A percentile compares a stretch with the other conserved stretches of the same genome.
phyloP scores from a whole-genome alignment of 2,888 invertebrate genomes.

The Helicoverpa assulta region DNA sequence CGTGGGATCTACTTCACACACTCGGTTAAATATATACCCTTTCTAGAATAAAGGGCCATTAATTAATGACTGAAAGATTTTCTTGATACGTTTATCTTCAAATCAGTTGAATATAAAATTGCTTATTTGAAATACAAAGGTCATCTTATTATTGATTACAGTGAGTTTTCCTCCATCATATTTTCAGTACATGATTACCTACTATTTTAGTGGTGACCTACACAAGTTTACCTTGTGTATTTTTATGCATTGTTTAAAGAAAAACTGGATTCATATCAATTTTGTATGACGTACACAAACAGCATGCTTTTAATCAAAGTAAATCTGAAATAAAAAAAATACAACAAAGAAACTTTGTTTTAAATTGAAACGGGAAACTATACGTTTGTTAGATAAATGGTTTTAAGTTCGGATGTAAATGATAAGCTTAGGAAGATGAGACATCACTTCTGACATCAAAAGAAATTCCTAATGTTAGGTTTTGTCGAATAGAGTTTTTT shows the following conservation, averaged over 20 bases:
- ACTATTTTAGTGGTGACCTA: not conserved
- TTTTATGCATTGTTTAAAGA: conserved; percentile 10
- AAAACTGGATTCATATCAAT: conserved; percentile 26
- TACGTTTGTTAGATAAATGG: conserved; percentile 25
- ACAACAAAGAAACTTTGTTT: conserved; percentile 38
- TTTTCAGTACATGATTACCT: conserved; percentile 3
- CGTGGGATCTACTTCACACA: too few species aligned
- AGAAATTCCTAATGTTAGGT: too few species aligned
- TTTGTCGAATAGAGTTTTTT: too few species aligned
- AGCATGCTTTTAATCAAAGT: conserved; percentile 36
- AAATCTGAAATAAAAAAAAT: conserved; percentile 38
- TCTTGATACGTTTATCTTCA: too few species aligned
- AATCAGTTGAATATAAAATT: too few species aligned
- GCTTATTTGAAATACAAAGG: too few species aligned
- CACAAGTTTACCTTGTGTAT: conserved; percentile 5
- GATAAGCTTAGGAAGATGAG: conserved; percentile 11
- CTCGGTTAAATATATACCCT: too few species aligned
- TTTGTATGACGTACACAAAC: conserved; percentile 8
- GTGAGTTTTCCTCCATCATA: not conserved
- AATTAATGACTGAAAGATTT: too few species aligned
- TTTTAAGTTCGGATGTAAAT: conserved; percentile 26
- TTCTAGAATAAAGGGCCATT: too few species aligned
- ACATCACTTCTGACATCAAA: not conserved
- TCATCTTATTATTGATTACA: too few species aligned
- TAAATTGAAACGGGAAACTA: conserved; percentile 29